These are phyloP conservation scores for Drosophila lini DNA, from an alignment of 1,140 invertebrate species.

Conservation along the genomic window DNA sequence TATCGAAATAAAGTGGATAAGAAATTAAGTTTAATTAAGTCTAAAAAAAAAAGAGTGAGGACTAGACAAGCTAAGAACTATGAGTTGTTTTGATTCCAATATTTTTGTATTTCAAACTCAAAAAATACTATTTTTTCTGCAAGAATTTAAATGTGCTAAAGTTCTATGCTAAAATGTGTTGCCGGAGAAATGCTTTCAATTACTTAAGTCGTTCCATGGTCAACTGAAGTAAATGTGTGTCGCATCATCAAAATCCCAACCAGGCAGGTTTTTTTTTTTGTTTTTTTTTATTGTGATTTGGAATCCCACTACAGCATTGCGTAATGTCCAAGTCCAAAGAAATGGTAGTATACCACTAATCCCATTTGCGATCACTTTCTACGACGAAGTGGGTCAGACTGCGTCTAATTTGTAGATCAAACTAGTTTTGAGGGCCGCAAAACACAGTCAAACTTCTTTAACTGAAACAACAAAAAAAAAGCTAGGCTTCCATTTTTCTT, in stretches of 20 bases:
- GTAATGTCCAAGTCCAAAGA: slow-evolving; percentile 27
- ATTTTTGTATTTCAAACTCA: not conserved
- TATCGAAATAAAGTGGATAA: slow-evolving; percentile 20
- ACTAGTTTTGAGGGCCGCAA: slow-evolving; percentile 47
- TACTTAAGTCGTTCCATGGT: slow-evolving; percentile 35
- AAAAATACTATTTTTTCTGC: not conserved
- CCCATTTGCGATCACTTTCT: slow-evolving; percentile 72
- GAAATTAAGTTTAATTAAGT: slow-evolving; percentile 17
- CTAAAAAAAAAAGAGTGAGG: not conserved
- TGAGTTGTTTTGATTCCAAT: not conserved
- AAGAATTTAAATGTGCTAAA: not conserved
- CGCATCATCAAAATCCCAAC: slow-evolving; percentile 55
- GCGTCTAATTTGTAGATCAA: slow-evolving; percentile 45
- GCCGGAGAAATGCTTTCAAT: slow-evolving; percentile 19
- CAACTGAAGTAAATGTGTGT: slow-evolving; percentile 34
- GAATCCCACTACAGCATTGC: slow-evolving; percentile 36
- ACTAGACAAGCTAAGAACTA: not conserved
- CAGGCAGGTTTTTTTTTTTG: not conserved
- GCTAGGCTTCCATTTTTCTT: not conserved
- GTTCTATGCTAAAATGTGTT: not conserved
- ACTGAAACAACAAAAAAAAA: not conserved
- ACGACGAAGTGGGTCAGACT: slow-evolving; percentile 32
- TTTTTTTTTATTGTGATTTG: not conserved
- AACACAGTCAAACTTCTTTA: slow-evolving; percentile 4
- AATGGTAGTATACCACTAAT: slow-evolving; percentile 45